Conservation (phyloP, 2,888 invertebrate genomes). For the Malthinus flaveolus region DNA sequence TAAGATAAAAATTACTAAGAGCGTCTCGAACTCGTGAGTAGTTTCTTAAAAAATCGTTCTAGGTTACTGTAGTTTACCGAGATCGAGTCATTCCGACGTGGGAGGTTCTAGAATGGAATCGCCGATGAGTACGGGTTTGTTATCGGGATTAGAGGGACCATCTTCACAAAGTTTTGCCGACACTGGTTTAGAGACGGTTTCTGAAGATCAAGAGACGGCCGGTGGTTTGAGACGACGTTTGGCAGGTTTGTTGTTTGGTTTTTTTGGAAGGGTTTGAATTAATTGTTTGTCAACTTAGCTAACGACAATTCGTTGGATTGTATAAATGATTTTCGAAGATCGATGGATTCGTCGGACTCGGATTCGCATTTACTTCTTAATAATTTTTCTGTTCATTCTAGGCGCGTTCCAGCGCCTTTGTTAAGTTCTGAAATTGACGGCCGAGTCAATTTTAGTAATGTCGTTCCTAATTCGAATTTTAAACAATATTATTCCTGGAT, state of each 20-base stretch:
- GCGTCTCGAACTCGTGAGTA: too few species aligned
- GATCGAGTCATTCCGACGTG: slow-evolving; percentile 78
- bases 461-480: slow-evolving; percentile 32
- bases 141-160: slow-evolving; percentile 50
- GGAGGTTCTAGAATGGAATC: slow-evolving; percentile 53
- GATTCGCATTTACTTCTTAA: slow-evolving; percentile 69
- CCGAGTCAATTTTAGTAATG: slow-evolving; percentile 46
- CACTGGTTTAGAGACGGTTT: slow-evolving; percentile 67
- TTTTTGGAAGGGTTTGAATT: neutral
- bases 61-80: slow-evolving; percentile 85
- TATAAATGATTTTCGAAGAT: slow-evolving; percentile 71
- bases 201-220: slow-evolving; percentile 67
- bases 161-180: slow-evolving; percentile 49
- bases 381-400: slow-evolving; percentile 55
- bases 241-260: slow-evolving; percentile 38
- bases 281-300: slow-evolving; percentile 42
- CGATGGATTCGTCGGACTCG: slow-evolving; percentile 73
- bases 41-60: slow-evolving; percentile 24
- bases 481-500: slow-evolving; percentile 49
- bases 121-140: slow-evolving; percentile 49
- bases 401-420: slow-evolving; percentile 57
- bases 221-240: slow-evolving; percentile 49
- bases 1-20: too few species aligned
- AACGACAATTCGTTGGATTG: slow-evolving; percentile 55
- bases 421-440: slow-evolving; percentile 52